Evolutionary conservation across 2,797 vertebrate species (phyloP).

Genomic region (Halcyon badia): DNA sequence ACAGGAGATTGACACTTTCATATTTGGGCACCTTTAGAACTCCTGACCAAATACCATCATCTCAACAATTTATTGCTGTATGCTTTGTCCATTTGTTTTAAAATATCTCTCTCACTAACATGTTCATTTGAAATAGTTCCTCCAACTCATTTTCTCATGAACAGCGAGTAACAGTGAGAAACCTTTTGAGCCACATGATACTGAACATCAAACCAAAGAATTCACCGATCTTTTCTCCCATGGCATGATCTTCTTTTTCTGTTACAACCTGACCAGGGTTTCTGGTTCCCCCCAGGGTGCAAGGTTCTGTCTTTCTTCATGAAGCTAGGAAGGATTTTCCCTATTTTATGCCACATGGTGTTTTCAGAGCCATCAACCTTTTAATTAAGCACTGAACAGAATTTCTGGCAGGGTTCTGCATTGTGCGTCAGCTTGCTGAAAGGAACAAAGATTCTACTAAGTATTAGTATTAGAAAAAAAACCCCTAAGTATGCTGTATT

Average conservation of each 20-base stretch:
- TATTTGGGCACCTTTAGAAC: not conserved
- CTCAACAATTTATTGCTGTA: not conserved
- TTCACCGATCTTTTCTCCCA: not conserved
- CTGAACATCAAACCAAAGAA: not conserved
- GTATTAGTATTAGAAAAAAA: not conserved
- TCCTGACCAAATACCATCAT: not conserved
- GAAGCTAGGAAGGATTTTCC: not conserved
- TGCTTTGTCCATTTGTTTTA: not conserved
- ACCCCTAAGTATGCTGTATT: not conserved
- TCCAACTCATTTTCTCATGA: not conserved
- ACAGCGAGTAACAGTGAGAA: not conserved
- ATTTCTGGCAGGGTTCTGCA: not conserved
- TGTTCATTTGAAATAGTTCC: not conserved
- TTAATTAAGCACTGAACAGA: not conserved
- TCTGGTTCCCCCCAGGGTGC: not conserved
- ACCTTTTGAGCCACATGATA: not conserved
- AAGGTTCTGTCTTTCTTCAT: not conserved
- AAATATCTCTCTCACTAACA: not conserved
- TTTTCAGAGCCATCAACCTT: not conserved
- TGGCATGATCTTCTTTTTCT: not conserved
- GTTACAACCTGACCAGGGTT: not conserved
- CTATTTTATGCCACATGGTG: not conserved
- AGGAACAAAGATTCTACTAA: not conserved
- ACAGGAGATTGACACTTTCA: not conserved
- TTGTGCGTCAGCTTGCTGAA: not conserved